phyloP scores from a whole-genome alignment of 2,797 vertebrate genomes.

The Dipus sagitta region DNA sequence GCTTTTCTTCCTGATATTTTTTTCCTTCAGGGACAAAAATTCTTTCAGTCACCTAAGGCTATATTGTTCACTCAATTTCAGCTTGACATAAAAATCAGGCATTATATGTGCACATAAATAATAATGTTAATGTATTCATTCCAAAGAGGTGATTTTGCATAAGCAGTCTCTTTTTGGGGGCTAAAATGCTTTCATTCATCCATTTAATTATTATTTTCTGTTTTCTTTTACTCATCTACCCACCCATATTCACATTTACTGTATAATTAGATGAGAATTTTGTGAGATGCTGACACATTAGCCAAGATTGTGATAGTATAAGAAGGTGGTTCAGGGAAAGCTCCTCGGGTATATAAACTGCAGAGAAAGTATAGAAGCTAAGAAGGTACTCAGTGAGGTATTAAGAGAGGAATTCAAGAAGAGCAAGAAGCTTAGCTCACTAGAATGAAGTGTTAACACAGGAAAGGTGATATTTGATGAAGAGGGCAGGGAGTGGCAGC shows the following conservation, averaged over 20 bases:
- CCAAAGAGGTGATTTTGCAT: slow-evolving; percentile 24
- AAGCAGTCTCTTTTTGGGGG: not conserved
- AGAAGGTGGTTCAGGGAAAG: not conserved
- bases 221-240: not conserved
- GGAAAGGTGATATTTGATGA: not conserved
- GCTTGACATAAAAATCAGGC: not conserved
- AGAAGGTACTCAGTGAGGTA: not conserved
- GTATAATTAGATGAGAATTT: not conserved
- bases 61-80: slow-evolving; percentile 61
- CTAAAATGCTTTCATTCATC: not conserved
- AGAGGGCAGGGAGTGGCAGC: not conserved
- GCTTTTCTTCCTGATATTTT: slow-evolving; percentile 69
- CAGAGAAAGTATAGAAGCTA: too few relatives aligned
- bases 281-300: not conserved
- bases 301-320: not conserved
- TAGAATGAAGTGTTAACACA: not conserved
- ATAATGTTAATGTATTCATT: slow-evolving; percentile 59
- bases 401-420: not conserved
- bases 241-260: not conserved
- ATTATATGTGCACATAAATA: slow-evolving; percentile 55
- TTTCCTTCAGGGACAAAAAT: slow-evolving; percentile 63
- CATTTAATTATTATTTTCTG: not conserved
- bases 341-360: not conserved
- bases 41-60: slow-evolving; percentile 56
- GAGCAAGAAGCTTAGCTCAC: not conserved